These are phyloP conservation scores for Drosophila melanica DNA, from an alignment of 1,140 invertebrate species.

Conservation along the genomic window DNA sequence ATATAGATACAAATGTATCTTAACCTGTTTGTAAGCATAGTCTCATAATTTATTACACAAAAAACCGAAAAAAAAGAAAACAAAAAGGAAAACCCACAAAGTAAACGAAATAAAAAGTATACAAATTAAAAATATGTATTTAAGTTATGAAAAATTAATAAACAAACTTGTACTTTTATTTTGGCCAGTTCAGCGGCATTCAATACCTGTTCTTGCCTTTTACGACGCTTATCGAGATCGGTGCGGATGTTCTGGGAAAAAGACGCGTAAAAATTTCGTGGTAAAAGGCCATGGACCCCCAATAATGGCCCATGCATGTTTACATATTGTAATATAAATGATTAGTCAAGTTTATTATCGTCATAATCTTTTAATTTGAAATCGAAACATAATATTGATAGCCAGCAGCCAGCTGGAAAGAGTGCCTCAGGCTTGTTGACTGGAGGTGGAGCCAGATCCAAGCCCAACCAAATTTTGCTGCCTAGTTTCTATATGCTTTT, in stretches of 20 bases:
- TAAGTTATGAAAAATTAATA: slow-evolving; percentile 83
- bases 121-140: slow-evolving; percentile 71
- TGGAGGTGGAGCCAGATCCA: slow-evolving; percentile 22
- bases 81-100: slow-evolving; percentile 36
- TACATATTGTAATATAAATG: slow-evolving; percentile 74
- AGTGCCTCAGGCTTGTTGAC: slow-evolving; percentile 24
- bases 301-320: slow-evolving; percentile 25
- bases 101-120: slow-evolving; percentile 52
- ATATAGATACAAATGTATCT: slow-evolving; percentile 61
- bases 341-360: slow-evolving; percentile 83
- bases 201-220: slow-evolving; percentile 8
- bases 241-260: slow-evolving; percentile 55
- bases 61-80: slow-evolving; percentile 39
- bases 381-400: slow-evolving; percentile 76
- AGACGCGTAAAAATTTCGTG: slow-evolving; percentile 48
- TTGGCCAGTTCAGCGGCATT: slow-evolving; percentile 11
- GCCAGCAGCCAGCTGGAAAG: background rate
- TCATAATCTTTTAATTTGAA: slow-evolving; percentile 82
- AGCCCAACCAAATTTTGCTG: slow-evolving; percentile 68
- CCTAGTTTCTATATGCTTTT: slow-evolving; percentile 48
- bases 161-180: slow-evolving; percentile 57
- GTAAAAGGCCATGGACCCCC: slow-evolving; percentile 54
- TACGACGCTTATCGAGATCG: slow-evolving; percentile 47
- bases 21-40: slow-evolving; percentile 74
- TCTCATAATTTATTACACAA: slow-evolving; percentile 78